Evolutionary conservation across 1,140 invertebrate species (phyloP), one percentile per base, ranked within the genome.

Genomic region (Drosophila bifasciata): DNA sequence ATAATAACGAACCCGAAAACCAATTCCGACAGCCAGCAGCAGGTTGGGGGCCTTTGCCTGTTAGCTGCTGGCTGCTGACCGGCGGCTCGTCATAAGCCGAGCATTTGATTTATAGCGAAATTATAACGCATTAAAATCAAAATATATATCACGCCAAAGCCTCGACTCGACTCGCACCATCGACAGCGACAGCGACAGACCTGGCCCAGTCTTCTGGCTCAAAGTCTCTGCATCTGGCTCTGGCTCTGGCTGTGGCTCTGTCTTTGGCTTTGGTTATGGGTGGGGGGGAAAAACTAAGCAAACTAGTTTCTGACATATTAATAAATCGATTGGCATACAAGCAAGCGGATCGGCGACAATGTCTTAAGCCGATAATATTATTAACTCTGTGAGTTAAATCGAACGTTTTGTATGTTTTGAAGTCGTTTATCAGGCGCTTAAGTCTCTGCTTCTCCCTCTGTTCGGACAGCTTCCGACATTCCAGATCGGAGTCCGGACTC

Each of bases 81-180:
- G 78, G 45, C 53, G 60, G 52, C 70, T 60, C 40, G 66, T 68
- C 81, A 90, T 86, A 80, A 79, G 80, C 86, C 64, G 76, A 71
- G 51, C 81, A 59, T 51, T 73, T 90, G 86, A 90, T 90, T 90
- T 90, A 90, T 90, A 76, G 81, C 63, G 32, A 86, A 90, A 90
- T 90, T 90, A 90, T 90, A 86, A 81, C 75, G 84, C 67, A 90
- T 90, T 90, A 88, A 86, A 79, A 81, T 79, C 80, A 83, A 77
- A 86, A 90, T 86, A 78, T 76, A 84, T 76, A 71, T 64, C 52
- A 71, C 61, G 79, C 76, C 64, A 62, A 57, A 63, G 56, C 46
- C 58, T 43, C 36, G 55, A 46, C 55, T 49, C 36, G 48, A 39
- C 28, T 28, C 28, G 28, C 28, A 28, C 28, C 28, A 9, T 7